phyloP scores from a whole-genome alignment of 2,797 vertebrate species.

The Scolopax rusticola region DNA sequence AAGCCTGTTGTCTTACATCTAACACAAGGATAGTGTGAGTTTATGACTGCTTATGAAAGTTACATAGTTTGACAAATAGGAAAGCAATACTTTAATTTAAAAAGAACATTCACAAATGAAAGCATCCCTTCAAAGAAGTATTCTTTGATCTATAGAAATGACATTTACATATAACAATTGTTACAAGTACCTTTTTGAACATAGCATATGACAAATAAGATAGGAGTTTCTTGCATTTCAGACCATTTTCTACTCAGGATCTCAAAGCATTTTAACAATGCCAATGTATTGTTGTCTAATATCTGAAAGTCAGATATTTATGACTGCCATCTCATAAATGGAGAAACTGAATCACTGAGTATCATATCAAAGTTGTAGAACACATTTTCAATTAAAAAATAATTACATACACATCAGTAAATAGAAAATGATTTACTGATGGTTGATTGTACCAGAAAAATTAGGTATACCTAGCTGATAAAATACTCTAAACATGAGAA shows the following conservation, averaged over 20 bases:
- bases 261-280: background rate
- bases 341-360: background rate
- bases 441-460: background rate
- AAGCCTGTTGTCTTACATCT: background rate
- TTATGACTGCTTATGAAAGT: slow-evolving; percentile 26
- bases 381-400: background rate
- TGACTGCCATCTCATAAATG: background rate
- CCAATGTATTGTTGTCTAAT: background rate
- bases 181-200: background rate
- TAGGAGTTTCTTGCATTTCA: background rate
- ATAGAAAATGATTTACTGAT: background rate
- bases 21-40: background rate
- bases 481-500: background rate
- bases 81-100: background rate
- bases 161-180: background rate
- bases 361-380: background rate
- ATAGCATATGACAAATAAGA: background rate
- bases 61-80: background rate
- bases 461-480: background rate
- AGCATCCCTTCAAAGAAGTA: background rate
- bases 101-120: slow-evolving; percentile 5
- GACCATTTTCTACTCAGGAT: background rate
- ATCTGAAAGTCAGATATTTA: background rate
- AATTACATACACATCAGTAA: background rate
- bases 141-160: background rate